phyloP scores from a whole-genome alignment of 2,113 vertebrate genomes.

The Ciconia boyciana region DNA sequence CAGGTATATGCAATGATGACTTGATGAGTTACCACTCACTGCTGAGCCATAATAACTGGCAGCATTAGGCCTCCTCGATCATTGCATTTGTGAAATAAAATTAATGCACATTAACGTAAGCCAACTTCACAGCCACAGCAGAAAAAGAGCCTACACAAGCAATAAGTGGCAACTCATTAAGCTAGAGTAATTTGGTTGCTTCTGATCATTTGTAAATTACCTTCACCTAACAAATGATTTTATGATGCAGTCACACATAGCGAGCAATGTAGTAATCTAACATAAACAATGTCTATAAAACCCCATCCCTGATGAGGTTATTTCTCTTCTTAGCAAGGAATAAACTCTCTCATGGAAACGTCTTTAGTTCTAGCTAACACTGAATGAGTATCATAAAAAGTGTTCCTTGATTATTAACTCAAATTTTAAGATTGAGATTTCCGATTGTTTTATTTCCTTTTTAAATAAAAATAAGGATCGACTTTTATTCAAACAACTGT shows the following conservation, averaged over 20 bases:
- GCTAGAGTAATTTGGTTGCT: constrained; percentile 34
- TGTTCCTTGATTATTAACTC: not conserved
- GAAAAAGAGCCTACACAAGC: constrained; percentile 46
- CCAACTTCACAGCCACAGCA: not conserved
- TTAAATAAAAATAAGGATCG: not conserved
- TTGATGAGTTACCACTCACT: not conserved
- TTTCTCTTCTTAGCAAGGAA: not conserved
- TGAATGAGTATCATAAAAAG: not conserved
- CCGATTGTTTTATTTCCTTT: not conserved
- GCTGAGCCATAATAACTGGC: not conserved
- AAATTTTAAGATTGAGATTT: not conserved
- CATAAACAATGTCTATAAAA: constrained; percentile 19
- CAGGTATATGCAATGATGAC: not conserved
- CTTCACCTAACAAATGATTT: constrained; percentile 28
- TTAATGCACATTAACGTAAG: constrained; percentile 2
- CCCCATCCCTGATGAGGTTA: not conserved
- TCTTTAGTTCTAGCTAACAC: not conserved
- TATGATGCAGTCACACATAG: constrained; percentile 17
- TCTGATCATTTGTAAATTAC: constrained; percentile 47
- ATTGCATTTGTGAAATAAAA: constrained; percentile 14
- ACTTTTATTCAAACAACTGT: not conserved
- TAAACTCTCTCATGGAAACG: not conserved
- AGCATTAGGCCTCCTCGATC: not conserved
- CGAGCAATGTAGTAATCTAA: not conserved
- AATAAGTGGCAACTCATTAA: constrained; percentile 50